Percentiles rank a stretch among this genome's conserved stretches.
These are phyloP conservation scores for Trachemys scripta DNA, from an alignment of 2,113 vertebrate genomes.

Conservation along the genomic window DNA sequence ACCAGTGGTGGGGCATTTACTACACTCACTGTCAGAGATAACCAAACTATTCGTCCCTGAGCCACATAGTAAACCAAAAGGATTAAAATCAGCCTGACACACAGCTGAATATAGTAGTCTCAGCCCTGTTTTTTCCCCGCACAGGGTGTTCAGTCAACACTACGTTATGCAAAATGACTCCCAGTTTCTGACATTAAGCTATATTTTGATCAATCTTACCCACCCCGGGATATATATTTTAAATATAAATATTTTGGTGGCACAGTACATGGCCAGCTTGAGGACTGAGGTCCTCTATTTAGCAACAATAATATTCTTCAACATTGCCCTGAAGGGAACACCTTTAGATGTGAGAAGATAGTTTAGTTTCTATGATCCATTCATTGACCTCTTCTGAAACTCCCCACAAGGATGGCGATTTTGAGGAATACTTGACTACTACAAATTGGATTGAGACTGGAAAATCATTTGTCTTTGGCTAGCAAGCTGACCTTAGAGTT, in stretches of 20 bases:
- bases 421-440: not conserved
- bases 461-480: not conserved
- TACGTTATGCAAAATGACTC: not conserved
- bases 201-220: not conserved
- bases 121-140: not conserved
- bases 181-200: not conserved
- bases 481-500: not conserved
- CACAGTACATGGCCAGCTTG: not conserved
- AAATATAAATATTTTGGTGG: not conserved
- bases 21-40: not conserved
- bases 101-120: not conserved
- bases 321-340: not conserved
- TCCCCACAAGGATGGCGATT: not conserved
- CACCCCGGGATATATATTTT: not conserved
- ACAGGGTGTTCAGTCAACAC: not conserved
- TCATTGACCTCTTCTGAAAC: not conserved
- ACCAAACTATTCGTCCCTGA: not conserved
- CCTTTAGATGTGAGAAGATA: not conserved
- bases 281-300: not conserved
- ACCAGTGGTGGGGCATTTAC: rapidly evolving
- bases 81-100: not conserved
- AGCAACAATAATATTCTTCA: not conserved
- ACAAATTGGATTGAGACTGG: not conserved
- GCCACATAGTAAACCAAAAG: not conserved
- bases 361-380: not conserved